Percentiles rank a stretch among this genome's conserved stretches.
phyloP scores from a whole-genome alignment of 2,113 vertebrate genomes.

The Polypterus senegalus region DNA sequence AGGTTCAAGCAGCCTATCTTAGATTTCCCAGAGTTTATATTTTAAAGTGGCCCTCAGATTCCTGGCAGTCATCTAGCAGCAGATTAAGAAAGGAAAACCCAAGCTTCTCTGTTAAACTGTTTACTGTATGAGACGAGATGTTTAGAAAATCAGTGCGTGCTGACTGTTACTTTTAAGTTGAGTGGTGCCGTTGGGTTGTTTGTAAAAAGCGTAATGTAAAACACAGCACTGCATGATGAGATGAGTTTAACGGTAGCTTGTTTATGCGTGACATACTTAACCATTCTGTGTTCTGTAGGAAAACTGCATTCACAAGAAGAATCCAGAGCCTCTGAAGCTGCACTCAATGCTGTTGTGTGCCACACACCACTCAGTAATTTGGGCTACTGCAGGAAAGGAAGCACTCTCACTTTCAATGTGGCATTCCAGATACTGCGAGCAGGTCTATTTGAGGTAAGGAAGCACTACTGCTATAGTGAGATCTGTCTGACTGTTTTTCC shows the following conservation, averaged over 20 bases:
- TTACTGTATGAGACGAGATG: too few species aligned
- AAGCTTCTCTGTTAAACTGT: too few species aligned
- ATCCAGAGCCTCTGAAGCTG: slow-evolving; percentile 31
- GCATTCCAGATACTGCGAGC: slow-evolving; percentile 76
- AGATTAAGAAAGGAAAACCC: too few species aligned
- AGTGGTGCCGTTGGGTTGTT: neutral
- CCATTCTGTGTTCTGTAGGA: slow-evolving; percentile 21
- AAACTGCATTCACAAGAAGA: slow-evolving; percentile 40
- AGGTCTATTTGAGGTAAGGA: slow-evolving; percentile 74
- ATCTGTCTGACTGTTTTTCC: neutral
- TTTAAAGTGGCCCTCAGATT: too few species aligned
- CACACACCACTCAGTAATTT: slow-evolving; percentile 57
- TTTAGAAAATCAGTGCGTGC: too few species aligned
- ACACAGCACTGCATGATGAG: neutral
- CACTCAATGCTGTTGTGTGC: slow-evolving; percentile 44
- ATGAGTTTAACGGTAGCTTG: neutral
- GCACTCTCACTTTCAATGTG: slow-evolving; percentile 71
- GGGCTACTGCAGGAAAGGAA: slow-evolving; percentile 75
- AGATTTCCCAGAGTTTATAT: too few species aligned
- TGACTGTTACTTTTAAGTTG: neutral
- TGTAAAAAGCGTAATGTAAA: neutral
- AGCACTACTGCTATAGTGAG: neutral
- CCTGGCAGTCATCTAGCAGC: too few species aligned
- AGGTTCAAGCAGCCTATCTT: too few species aligned
- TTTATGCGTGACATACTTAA: neutral